These are phyloP conservation scores for Microchrysa polita DNA, from an alignment of 2,888 invertebrate species.

Conservation along the genomic window DNA sequence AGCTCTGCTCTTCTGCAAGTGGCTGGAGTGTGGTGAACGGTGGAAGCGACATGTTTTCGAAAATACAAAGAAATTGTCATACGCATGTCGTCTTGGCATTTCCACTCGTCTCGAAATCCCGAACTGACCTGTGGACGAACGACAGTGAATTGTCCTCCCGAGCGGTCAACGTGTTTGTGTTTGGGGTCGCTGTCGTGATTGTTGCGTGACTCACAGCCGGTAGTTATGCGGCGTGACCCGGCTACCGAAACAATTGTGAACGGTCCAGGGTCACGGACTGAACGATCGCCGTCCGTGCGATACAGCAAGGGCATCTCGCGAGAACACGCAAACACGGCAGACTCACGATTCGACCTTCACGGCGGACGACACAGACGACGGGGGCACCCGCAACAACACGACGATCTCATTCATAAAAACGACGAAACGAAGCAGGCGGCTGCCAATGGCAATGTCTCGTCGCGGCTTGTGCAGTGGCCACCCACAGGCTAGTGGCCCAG, in stretches of 20 bases:
- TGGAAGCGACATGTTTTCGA: neutral
- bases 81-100: constrained; percentile 25
- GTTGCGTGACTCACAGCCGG: neutral
- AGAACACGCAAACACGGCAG: neutral
- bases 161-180: constrained; percentile 31
- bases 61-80: constrained; percentile 4
- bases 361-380: constrained; percentile 22
- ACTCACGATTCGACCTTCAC: constrained; percentile 15
- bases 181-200: neutral
- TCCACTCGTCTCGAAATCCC: neutral
- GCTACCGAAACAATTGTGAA: neutral
- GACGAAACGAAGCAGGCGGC: constrained; percentile 1
- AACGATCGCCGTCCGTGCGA: neutral
- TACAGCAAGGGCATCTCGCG: neutral
- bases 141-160: no score
- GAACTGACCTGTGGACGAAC: neutral
- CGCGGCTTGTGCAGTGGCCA: neutral
- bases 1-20: no score
- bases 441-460: no score
- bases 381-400: neutral
- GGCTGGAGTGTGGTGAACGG: neutral
- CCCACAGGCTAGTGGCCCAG: no score
- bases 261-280: neutral
- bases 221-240: neutral
- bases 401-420: constrained; percentile 34